phyloP scores from a whole-genome alignment of 2,797 vertebrate species.

The Hirundo rustica region DNA sequence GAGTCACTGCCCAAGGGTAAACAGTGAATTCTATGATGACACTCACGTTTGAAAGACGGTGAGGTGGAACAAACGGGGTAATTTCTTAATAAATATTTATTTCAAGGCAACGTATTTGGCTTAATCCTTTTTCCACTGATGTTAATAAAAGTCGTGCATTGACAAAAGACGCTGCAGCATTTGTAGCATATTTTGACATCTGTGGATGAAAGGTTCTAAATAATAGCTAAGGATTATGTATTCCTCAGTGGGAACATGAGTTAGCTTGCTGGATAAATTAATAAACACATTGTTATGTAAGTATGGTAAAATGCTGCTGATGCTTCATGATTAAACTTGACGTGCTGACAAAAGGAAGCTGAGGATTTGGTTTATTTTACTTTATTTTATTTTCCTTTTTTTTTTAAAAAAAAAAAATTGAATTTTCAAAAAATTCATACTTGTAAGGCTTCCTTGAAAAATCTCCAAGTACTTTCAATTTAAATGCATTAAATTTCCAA shows the following conservation, averaged over 20 bases:
- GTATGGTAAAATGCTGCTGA: not conserved
- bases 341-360: not conserved
- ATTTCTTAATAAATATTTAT: slow-evolving; percentile 32
- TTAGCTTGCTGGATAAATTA: slow-evolving; percentile 26
- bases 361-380: not conserved
- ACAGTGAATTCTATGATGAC: not conserved
- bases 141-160: not conserved
- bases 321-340: not conserved
- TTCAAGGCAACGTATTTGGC: not conserved
- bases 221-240: slow-evolving; percentile 1
- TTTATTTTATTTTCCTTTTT: not conserved
- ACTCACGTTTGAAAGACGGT: not conserved
- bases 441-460: not conserved
- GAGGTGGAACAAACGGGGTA: slow-evolving; percentile 19
- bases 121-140: not conserved
- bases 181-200: not conserved
- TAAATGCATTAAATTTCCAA: not conserved
- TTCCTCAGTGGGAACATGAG: not conserved
- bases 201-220: slow-evolving; percentile 17
- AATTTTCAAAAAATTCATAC: not conserved
- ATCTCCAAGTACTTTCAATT: not conserved
- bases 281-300: slow-evolving; percentile 40
- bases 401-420: fast-evolving
- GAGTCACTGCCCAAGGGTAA: not conserved
- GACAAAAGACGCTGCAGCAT: not conserved